phyloP scores from a whole-genome alignment of 2,888 invertebrate species.

The Syrista parreyssii region DNA sequence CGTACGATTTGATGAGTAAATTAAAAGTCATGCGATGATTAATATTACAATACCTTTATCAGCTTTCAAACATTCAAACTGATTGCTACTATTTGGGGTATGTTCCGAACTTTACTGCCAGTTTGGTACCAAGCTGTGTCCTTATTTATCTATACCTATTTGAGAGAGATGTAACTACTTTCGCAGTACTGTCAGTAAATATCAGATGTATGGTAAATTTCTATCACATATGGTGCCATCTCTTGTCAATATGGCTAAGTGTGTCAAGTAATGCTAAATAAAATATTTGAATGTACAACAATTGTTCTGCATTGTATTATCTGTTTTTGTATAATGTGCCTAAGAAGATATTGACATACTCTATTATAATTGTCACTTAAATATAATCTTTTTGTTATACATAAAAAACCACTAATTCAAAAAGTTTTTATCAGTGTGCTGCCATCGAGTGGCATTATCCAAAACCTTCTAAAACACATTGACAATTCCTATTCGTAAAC shows the following conservation, averaged over 20 bases:
- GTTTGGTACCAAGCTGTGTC: too few relatives aligned
- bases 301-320: background rate
- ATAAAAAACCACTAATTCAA: background rate
- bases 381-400: background rate
- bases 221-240: background rate
- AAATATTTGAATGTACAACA: background rate
- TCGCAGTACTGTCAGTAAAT: too few relatives aligned
- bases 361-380: background rate
- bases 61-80: background rate
- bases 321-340: background rate
- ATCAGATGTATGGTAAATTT: too few relatives aligned
- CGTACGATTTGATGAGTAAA: background rate
- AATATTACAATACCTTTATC: background rate
- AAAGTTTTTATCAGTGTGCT: background rate
- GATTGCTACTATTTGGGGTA: background rate
- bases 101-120: too few relatives aligned
- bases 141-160: too few relatives aligned
- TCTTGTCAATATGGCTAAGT: background rate
- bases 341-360: background rate
- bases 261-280: background rate
- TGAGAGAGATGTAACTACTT: too few relatives aligned
- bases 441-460: background rate
- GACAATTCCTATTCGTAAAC: constrained; percentile 13
- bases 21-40: background rate
- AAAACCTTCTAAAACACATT: background rate